Conservation (phyloP, 1,140 invertebrate genomes). For the Drosophila willistoni region DNA sequence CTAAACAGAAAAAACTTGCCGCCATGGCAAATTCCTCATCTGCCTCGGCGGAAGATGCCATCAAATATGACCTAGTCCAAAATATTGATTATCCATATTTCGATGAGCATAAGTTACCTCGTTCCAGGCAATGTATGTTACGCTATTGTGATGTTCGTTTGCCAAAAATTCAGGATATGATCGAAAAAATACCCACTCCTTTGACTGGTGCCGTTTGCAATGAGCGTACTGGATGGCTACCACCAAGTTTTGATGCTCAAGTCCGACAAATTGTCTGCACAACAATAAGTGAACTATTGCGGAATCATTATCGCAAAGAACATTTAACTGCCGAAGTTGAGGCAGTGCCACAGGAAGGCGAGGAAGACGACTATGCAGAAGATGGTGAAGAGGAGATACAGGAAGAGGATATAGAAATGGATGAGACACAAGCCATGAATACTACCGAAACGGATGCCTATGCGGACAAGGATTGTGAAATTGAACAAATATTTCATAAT, state of each 20-base stretch:
- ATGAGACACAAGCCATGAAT: conserved; percentile 35
- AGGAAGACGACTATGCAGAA: conserved; percentile 56
- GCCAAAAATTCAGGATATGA: conserved; percentile 92
- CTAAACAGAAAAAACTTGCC: conserved; percentile 44
- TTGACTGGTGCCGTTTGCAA: conserved; percentile 87
- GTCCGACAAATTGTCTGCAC: conserved; percentile 88
- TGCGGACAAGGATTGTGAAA: conserved; percentile 59
- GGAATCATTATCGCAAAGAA: conserved; percentile 83
- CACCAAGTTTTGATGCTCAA: conserved; percentile 87
- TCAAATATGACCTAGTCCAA: conserved; percentile 58
- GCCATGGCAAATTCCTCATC: conserved; percentile 23
- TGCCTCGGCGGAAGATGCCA: conserved; percentile 31
- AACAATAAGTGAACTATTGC: conserved; percentile 85
- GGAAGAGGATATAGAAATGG: conserved; percentile 66
- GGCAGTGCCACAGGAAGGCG: conserved; percentile 52
- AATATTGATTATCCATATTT: conserved; percentile 79
- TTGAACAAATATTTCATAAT: conserved; percentile 60
- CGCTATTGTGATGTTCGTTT: conserved; percentile 92
- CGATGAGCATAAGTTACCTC: conserved; percentile 72
- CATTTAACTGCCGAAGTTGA: conserved; percentile 67
- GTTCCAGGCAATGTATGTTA: conserved; percentile 75
- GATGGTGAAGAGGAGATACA: conserved; percentile 50
- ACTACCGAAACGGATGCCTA: conserved; percentile 39
- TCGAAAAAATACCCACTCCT: conserved; percentile 87
- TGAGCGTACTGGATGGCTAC: conserved; percentile 90